Conservation (phyloP, 1,140 invertebrate genomes). For the Drosophila teissieri region DNA sequence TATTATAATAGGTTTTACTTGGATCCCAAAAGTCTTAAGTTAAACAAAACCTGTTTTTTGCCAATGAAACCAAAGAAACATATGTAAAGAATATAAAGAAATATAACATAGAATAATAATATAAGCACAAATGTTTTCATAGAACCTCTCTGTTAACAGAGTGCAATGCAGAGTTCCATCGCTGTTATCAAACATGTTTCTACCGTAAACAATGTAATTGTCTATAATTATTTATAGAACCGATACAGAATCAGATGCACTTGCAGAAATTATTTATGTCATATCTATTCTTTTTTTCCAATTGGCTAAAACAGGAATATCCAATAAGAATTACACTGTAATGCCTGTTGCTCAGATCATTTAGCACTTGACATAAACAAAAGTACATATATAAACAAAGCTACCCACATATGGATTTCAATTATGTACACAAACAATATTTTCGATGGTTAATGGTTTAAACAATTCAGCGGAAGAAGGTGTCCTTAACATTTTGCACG, state of each 20-base stretch:
- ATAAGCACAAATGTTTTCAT: background rate
- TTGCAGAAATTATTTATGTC: background rate
- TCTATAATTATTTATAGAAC: conserved; percentile 34
- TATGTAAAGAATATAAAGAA: too few species aligned
- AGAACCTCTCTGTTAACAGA: conserved; percentile 4
- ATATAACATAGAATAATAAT: too few species aligned
- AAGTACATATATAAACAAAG: conserved; percentile 4
- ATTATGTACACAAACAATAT: conserved; percentile 5
- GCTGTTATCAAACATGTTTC: conserved; percentile 24
- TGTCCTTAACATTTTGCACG: conserved; percentile 20
- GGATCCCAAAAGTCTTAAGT: too few species aligned
- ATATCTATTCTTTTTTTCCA: background rate
- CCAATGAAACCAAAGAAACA: too few species aligned
- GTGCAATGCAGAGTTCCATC: background rate
- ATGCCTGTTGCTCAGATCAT: conserved; percentile 15
- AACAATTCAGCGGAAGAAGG: background rate
- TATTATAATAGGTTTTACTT: too few species aligned
- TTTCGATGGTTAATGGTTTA: background rate
- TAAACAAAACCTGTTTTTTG: too few species aligned
- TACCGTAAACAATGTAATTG: conserved; percentile 33
- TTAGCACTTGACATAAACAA: conserved; percentile 4
- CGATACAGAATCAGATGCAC: conserved; percentile 6
- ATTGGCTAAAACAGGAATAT: background rate
- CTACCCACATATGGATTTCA: background rate
- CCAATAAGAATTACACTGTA: conserved; percentile 1